phyloP scores from a whole-genome alignment of 2,888 invertebrate genomes.

The Sceliomorpha sp. region DNA sequence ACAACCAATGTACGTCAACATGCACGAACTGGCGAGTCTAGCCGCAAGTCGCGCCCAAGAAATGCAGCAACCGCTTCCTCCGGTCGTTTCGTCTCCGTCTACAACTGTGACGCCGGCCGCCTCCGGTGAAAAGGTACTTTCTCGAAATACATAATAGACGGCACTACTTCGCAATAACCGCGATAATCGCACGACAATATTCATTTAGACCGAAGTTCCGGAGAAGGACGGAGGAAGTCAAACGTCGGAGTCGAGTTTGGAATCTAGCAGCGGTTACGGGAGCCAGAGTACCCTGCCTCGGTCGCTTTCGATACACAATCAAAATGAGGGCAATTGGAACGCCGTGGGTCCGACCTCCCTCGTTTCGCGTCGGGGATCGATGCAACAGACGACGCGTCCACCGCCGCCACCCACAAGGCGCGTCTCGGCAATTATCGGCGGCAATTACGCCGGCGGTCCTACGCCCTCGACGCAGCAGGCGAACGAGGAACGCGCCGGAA shows the following conservation, averaged over 20 bases:
- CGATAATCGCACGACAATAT: too few species aligned
- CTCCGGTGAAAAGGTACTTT: conserved; percentile 48
- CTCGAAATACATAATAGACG: too few species aligned
- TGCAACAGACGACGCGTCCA: conserved; percentile 84
- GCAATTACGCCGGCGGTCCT: conserved; percentile 77
- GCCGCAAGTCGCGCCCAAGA: conserved; percentile 88
- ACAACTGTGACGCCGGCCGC: conserved; percentile 33
- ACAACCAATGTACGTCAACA: conserved; percentile 92
- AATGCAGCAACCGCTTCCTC: conserved; percentile 83
- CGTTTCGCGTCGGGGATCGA: conserved; percentile 83
- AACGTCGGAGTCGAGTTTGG: conserved; percentile 86
- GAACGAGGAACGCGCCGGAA: conserved; percentile 61
- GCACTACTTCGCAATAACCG: too few species aligned
- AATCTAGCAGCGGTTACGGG: conserved; percentile 89
- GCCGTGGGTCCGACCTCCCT: conserved; percentile 65
- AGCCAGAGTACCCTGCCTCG: conserved; percentile 87
- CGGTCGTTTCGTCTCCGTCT: conserved; percentile 61
- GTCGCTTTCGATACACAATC: conserved; percentile 72
- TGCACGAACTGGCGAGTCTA: conserved; percentile 92
- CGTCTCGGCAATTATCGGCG: conserved; percentile 86
- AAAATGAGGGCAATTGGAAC: conserved; percentile 67
- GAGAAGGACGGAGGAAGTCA: conserved; percentile 76
- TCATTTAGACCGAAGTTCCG: conserved; percentile 71
- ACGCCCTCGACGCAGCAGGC: conserved; percentile 37
- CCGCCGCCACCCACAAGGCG: conserved; percentile 90